Conservation (phyloP, 2,797 vertebrate species). For the Microctenopoma lineatum region DNA sequence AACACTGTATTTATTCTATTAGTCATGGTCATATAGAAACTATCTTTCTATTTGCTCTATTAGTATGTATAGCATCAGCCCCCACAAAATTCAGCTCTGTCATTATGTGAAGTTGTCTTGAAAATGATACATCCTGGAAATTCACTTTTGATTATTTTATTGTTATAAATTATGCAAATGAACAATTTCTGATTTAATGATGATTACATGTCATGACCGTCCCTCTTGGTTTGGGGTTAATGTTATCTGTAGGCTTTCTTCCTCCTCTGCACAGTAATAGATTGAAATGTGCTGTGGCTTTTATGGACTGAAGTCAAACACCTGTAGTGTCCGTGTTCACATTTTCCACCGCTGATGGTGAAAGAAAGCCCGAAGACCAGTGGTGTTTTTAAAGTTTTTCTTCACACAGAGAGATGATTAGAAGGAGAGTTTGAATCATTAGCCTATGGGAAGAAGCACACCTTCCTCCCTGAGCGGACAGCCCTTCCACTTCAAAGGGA, state of each 20-base stretch:
- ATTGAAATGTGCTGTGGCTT: constrained; percentile 28
- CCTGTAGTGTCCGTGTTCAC: constrained; percentile 52
- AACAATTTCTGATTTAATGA: constrained; percentile 67
- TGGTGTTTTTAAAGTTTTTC: constrained; percentile 64
- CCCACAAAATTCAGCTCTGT: constrained; percentile 64
- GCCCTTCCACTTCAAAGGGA: constrained; percentile 74
- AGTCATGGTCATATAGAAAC: constrained; percentile 77
- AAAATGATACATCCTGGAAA: constrained; percentile 69
- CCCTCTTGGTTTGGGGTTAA: constrained; percentile 69
- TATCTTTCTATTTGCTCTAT: constrained; percentile 76
- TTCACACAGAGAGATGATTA: constrained; percentile 74
- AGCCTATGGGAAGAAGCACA: constrained; percentile 65
- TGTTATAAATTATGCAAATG: constrained; percentile 63
- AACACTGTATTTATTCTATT: constrained; percentile 77
- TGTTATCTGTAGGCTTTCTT: constrained; percentile 63
- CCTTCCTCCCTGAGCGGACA: constrained; percentile 59
- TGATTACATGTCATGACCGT: constrained; percentile 58
- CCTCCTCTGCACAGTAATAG: constrained; percentile 63
- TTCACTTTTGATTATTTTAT: constrained; percentile 69
- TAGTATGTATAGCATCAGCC: constrained; percentile 70
- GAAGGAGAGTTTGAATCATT: constrained; percentile 79
- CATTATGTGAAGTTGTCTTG: constrained; percentile 73
- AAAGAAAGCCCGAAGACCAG: constrained; percentile 52
- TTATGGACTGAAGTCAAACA: constrained; percentile 61
- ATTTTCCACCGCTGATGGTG: constrained; percentile 40